Base-by-base conservation (phyloP, 2,113 vertebrate species). In the Caracal caracal region DNA sequence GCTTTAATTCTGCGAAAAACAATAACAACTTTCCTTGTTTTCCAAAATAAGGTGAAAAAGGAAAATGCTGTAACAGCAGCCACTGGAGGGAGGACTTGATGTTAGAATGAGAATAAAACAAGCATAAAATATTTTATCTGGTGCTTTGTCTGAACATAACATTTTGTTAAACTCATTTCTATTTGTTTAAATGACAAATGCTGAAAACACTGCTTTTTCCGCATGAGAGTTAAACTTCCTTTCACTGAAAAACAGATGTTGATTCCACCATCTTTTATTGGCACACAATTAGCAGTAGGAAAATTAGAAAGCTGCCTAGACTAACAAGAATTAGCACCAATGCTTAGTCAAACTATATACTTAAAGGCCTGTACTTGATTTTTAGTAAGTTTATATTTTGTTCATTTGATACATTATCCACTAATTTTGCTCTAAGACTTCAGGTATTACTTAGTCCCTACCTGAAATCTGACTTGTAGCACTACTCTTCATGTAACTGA, bases 41-140 rank as follows among this genome's bases (percentile, higher is more conserved):
- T 93, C 94, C 1, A 73, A 82, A 97, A 96, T 28, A 37, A 93
- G 47, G 68, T 88, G 53, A 68, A 97, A 97, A 96, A 97, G 40
- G 15, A 75, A 96, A 97, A 95, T 84, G 40, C 83, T 95, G 40
- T 97, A 97, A 85, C 28, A 98, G 96, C 97, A 98, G 95, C 98
- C 98, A 98, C 97, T 98, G 98, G 98, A 98, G 97, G 93, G 97
- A 98, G 85, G 97, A 96, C 95, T 97, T 98, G 94, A 78, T 97
- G 95, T 91, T 96, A 96, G 49, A 98, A 98, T 96, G 95, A 97
- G 80, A 89, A 97, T 91, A 91, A 97, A 98, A 95, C 12, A 97
- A 98, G 93, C 83, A 96, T 81, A 91, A 73, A 75, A 94, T 75
- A 84, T 75, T 90, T 96, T 96, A 95, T 73, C 75, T 68, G 40